Conservation (phyloP, 2,113 vertebrate species). For the Tauraco erythrolophus region DNA sequence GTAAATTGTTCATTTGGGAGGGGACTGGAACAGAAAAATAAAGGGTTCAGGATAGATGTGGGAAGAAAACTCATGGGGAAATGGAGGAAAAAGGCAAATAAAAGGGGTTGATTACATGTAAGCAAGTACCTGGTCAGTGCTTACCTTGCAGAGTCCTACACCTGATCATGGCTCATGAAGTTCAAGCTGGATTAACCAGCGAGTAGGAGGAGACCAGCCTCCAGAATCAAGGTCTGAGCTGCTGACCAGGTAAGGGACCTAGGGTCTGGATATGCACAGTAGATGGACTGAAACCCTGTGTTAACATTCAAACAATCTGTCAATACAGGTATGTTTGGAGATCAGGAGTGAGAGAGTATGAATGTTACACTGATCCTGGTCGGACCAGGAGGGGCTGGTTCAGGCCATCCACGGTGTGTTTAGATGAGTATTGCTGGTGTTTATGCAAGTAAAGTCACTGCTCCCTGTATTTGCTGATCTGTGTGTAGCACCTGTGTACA, state of each 20-base stretch:
- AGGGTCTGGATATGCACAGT: background rate
- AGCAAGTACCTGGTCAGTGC: background rate
- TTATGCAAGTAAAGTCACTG: background rate
- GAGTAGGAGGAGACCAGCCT: background rate
- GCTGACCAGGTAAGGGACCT: background rate
- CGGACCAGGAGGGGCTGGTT: background rate
- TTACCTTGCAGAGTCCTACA: background rate
- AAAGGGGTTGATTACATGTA: background rate
- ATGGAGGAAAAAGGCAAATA: background rate
- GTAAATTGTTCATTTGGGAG: background rate
- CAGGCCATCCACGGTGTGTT: too few species aligned
- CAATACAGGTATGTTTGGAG: background rate
- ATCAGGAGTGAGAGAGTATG: background rate
- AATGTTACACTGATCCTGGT: background rate
- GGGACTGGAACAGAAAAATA: background rate
- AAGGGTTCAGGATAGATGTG: fast-evolving
- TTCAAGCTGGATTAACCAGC: background rate
- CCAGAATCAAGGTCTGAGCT: background rate
- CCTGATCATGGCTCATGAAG: background rate
- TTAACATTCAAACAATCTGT: background rate
- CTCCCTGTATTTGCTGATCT: background rate
- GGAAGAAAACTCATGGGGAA: background rate
- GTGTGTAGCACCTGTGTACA: fast-evolving
- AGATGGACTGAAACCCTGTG: background rate
- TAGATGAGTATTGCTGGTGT: background rate